Base-by-base conservation (phyloP, 2,113 vertebrate genomes). In the Mormyrus iriodes region DNA sequence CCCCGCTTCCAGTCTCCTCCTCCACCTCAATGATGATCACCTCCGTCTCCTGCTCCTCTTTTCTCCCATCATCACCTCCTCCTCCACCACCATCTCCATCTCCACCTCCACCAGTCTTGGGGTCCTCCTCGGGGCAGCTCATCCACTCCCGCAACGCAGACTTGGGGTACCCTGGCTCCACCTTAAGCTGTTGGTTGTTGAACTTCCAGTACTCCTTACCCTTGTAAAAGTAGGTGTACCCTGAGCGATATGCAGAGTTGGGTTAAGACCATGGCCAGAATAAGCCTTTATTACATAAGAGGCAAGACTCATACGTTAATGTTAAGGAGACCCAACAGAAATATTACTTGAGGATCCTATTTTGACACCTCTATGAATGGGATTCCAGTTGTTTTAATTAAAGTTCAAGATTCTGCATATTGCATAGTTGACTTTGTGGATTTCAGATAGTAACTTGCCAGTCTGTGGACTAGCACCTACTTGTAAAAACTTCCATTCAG, bases 151-250 rank as follows among this genome's bases (percentile, higher is more conserved):
- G 94, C 13, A 98, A 93, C 1, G 96, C 96, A 0, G 97, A 98
- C 90, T 97, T 98, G 90, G 97, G 97, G 92, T 97, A 98, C 61
- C 97, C 97, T 0, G 97, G 96, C 91, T 98, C 97, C 42, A 98
- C 97, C 8, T 95, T 96, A 94, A 98, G 94, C 93, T 96, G 94
- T 94, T 98, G 96, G 92, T 97, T 98, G 93, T 97, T 97, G 93
- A 97, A 98, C 92, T 98, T 98, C 97, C 97, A 98, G 93, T 98
- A 98, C 88, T 96, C 97, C 91, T 97, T 97, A 86, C 95, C 96
- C 94, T 98, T 98, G 94, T 97, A 97, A 94, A 98, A 98, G 93
- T 97, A 98, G 1, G 97, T 98, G 95, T 96, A 96, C 9, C 93
- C 97, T 98, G 92, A 83, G 12, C 82, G 55, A 6, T 15, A 0